A percentile compares a stretch with the other conserved stretches of the same genome.
Conservation (phyloP, 2,797 vertebrate genomes). For the Dromococcyx pavoninus region DNA sequence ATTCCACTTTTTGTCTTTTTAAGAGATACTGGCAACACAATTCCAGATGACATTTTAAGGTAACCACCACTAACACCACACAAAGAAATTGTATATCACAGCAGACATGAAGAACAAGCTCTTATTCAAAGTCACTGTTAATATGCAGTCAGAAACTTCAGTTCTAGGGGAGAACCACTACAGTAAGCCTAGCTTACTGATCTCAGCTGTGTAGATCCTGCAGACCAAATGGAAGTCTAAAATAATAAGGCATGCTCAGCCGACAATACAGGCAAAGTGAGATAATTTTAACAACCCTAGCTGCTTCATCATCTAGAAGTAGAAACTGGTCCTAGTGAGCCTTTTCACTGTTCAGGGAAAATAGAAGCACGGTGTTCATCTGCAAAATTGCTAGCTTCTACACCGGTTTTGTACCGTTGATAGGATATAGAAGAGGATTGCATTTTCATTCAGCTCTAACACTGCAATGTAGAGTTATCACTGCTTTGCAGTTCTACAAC, state of each 20-base stretch:
- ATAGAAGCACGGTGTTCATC: accelerated
- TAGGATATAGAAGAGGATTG: background rate
- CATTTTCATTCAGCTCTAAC: background rate
- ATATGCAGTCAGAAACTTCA: background rate
- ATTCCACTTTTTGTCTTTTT: background rate
- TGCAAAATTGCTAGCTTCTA: background rate
- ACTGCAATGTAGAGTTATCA: background rate
- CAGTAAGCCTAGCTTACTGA: background rate
- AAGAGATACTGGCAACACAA: background rate
- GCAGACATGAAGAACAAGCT: background rate
- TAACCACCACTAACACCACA: background rate
- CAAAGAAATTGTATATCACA: background rate
- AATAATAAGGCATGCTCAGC: background rate
- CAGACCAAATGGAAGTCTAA: background rate
- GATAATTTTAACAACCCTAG: background rate
- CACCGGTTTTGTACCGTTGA: background rate
- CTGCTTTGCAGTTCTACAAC: background rate
- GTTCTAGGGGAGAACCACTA: background rate
- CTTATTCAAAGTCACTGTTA: background rate
- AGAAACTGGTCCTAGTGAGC: background rate
- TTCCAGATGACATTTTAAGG: background rate
- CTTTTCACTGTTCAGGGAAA: background rate
- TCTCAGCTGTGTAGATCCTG: accelerated
- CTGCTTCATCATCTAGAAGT: background rate
- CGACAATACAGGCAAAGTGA: background rate